These are phyloP conservation scores for Trissolcus basalis DNA, from an alignment of 1,140 invertebrate species.

Conservation along the genomic window DNA sequence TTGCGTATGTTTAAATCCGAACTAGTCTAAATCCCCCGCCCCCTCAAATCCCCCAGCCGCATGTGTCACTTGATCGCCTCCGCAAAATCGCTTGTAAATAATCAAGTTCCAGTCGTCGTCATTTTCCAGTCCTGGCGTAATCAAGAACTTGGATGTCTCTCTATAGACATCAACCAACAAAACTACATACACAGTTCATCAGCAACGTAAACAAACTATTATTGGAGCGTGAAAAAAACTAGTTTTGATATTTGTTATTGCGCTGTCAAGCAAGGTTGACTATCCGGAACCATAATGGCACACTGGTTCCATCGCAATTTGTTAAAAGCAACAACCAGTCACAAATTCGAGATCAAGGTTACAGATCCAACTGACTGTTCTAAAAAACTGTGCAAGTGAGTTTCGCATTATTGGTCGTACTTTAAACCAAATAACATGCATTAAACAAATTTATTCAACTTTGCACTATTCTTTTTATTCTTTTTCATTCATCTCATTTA, in stretches of 20 bases:
- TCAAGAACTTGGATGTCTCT: no score
- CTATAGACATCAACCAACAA: no score
- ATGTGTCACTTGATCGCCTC: no score
- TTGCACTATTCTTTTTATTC: background rate
- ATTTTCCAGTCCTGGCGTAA: no score
- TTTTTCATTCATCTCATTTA: background rate
- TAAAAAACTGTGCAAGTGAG: conserved; percentile 70
- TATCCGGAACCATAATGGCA: conserved; percentile 75
- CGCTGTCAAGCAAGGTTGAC: conserved; percentile 16
- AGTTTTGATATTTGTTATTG: background rate
- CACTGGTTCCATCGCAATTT: conserved; percentile 86
- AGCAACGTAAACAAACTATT: background rate
- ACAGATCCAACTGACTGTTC: conserved; percentile 70
- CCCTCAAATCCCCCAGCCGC: no score
- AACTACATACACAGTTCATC: no score
- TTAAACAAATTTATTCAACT: no score
- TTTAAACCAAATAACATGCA: background rate
- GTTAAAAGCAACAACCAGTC: conserved; percentile 80
- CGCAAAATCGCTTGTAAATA: no score
- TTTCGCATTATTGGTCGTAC: background rate
- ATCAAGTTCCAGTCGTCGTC: no score
- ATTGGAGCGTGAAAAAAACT: background rate
- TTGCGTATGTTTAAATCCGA: no score
- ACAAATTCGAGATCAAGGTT: conserved; percentile 81
- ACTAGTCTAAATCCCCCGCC: no score